Percentiles rank a stretch among this genome's conserved stretches.
Conservation (phyloP, 2,888 invertebrate species). For the Antheraea assamensis region DNA sequence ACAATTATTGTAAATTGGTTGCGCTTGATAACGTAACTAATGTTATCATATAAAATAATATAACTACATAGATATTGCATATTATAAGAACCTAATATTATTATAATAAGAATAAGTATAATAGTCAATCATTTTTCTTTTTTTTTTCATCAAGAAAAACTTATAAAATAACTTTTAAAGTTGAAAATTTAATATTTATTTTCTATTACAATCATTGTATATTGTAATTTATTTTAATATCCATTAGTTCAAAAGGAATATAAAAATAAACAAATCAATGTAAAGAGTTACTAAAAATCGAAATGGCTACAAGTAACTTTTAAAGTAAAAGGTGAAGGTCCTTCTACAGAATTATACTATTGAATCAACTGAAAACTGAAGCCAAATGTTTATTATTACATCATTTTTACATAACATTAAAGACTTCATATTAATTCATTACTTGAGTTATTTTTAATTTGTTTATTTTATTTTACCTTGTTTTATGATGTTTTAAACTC, state of each 20-base stretch:
- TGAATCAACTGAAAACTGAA: constrained; percentile 11
- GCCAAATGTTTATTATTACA: constrained; percentile 9
- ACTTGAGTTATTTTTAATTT: constrained; percentile 17
- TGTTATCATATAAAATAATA: not conserved
- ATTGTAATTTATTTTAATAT: not conserved
- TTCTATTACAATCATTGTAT: no score
- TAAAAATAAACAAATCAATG: not conserved
- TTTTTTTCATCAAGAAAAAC: no score
- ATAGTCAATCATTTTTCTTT: no score
- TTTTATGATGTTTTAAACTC: not conserved
- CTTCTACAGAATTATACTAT: constrained; percentile 3
- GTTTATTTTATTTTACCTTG: not conserved
- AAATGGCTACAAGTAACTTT: constrained; percentile 14
- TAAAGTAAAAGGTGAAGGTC: constrained; percentile 24
- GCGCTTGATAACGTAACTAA: not conserved
- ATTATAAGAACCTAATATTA: not conserved
- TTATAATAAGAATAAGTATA: not conserved
- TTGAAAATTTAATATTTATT: no score
- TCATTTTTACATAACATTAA: constrained; percentile 7
- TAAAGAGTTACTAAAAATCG: not conserved
- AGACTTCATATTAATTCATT: constrained; percentile 32
- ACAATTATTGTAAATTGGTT: not conserved
- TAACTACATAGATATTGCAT: not conserved
- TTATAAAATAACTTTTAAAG: no score
- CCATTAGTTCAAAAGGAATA: not conserved